Evolutionary conservation across 2,888 invertebrate genomes (phyloP).

Genomic region (Anticlea derivata): DNA sequence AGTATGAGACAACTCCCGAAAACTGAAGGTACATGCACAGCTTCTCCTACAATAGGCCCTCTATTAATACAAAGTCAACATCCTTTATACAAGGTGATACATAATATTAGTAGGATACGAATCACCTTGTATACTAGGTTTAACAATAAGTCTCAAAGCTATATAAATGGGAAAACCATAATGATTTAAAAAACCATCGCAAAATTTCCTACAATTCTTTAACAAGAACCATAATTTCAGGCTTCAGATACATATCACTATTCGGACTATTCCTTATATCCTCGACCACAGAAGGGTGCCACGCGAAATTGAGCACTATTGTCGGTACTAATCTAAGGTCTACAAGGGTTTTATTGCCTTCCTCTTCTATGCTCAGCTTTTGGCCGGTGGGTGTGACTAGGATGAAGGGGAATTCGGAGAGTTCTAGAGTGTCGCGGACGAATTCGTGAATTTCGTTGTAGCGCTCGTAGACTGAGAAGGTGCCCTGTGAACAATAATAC

Average conservation of each 20-base stretch:
- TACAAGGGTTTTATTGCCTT: conserved; percentile 88
- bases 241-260: conserved; percentile 87
- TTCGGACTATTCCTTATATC: conserved; percentile 78
- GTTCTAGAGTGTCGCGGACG: conserved; percentile 89
- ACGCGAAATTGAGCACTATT: conserved; percentile 89
- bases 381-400: conserved; percentile 88
- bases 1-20: no score
- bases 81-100: no score
- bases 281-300: conserved; percentile 82
- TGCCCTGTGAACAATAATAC: conserved; percentile 85
- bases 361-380: conserved; percentile 85
- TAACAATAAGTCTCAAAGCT: no score
- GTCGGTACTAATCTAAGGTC: conserved; percentile 93
- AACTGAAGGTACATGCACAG: no score
- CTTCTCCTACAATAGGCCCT: no score
- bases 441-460: conserved; percentile 89
- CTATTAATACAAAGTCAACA: no score
- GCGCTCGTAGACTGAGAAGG: conserved; percentile 93
- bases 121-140: no score
- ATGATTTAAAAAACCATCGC: no score
- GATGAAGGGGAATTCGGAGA: conserved; percentile 87
- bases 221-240: conserved; percentile 89
- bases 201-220: conserved; percentile 61
- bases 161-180: no score
- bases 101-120: no score